Evolutionary conservation across 35 echinoderm and acorn worm genomes (phyloP).

Genomic region (Lytechinus variegatus): DNA sequence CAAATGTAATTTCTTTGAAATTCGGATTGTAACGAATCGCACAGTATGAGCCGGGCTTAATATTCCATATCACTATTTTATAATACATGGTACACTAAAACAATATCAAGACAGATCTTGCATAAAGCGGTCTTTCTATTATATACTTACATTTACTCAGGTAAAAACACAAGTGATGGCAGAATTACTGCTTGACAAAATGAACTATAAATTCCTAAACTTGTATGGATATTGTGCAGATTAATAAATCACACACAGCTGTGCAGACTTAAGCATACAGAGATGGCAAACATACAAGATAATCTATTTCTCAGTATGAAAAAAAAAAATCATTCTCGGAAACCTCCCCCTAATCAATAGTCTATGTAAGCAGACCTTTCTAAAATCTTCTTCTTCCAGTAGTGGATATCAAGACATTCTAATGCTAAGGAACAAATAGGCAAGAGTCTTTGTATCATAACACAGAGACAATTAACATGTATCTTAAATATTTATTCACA

Average conservation of each 20-base stretch:
- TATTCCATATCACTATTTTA: no score
- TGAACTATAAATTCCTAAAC: no score
- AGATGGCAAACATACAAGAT: not conserved
- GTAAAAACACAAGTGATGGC: no score
- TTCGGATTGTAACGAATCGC: no score
- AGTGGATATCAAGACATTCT: not conserved
- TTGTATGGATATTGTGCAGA: not conserved
- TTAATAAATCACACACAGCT: not conserved
- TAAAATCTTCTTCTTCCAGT: not conserved
- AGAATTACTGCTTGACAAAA: no score
- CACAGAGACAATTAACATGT: not conserved
- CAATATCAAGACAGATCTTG: no score
- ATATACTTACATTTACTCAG: no score
- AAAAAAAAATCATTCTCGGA: not conserved
- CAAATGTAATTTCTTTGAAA: no score
- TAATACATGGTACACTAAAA: no score
- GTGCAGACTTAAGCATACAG: not conserved
- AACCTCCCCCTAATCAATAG: not conserved
- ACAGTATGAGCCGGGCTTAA: no score
- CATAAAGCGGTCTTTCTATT: no score
- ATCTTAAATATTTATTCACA: not conserved
- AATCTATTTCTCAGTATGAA: not conserved
- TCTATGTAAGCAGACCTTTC: not conserved
- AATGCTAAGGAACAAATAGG: not conserved
- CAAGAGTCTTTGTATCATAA: not conserved